Conservation (phyloP, 2,888 invertebrate species). For the Tiliacea citrago region DNA sequence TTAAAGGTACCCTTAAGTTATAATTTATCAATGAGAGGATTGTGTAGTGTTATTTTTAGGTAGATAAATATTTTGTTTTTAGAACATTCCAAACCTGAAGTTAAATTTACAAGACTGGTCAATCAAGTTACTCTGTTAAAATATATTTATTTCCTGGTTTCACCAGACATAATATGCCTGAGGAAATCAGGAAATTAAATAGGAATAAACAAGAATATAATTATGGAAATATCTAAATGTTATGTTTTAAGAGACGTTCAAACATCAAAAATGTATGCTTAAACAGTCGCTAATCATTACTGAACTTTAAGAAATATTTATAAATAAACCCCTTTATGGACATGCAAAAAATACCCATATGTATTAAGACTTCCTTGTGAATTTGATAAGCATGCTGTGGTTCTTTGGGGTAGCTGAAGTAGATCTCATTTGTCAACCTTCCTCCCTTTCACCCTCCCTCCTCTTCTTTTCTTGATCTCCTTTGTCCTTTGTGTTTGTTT, state of each 20-base stretch:
- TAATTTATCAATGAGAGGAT: not conserved
- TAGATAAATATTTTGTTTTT: not conserved
- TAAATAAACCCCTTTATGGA: not conserved
- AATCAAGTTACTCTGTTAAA: conserved; percentile 5
- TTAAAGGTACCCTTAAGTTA: not conserved
- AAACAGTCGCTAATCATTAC: too few relatives aligned
- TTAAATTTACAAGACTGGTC: not conserved
- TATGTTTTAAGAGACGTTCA: not conserved
- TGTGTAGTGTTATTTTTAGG: conserved; percentile 1
- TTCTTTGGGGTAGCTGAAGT: not conserved
- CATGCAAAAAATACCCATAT: too few relatives aligned
- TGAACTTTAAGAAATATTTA: too few relatives aligned
- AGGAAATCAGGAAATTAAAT: too few relatives aligned
- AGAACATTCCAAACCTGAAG: not conserved
- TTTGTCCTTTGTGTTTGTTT: too few relatives aligned
- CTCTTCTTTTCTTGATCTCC: too few relatives aligned
- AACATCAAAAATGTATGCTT: too few relatives aligned
- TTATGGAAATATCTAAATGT: conserved; percentile 3
- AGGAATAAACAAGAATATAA: conserved; percentile 24
- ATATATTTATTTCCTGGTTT: conserved; percentile 14
- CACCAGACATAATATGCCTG: too few relatives aligned
- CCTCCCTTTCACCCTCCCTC: too few relatives aligned
- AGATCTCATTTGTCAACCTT: not conserved
- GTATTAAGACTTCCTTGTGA: too few relatives aligned
- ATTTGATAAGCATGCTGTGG: not conserved